A percentile compares a stretch with the other conserved stretches of the same genome.
Evolutionary conservation across 2,113 vertebrate species (phyloP).

Genomic region (Leptobrachium ailaonicum): DNA sequence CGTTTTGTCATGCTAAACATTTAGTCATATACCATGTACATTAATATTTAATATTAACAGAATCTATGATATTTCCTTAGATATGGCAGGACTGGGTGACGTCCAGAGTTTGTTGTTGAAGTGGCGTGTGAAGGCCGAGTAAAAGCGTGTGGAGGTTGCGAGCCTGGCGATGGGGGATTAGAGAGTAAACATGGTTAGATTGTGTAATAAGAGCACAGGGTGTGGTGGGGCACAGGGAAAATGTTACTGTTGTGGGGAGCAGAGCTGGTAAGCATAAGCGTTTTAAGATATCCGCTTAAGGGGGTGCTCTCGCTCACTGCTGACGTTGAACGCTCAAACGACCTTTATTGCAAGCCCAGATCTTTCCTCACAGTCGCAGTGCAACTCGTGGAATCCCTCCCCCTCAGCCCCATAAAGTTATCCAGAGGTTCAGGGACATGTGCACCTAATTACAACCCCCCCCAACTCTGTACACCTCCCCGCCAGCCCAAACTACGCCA

Average conservation of each 20-base stretch:
- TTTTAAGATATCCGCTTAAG: neutral
- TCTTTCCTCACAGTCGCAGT: conserved; percentile 41
- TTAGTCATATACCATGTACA: too few relatives aligned
- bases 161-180: neutral
- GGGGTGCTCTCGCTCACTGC: conserved; percentile 8
- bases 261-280: neutral
- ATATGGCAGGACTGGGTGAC: neutral
- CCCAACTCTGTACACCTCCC: neutral
- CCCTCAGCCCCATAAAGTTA: conserved; percentile 43
- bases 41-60: too few relatives aligned
- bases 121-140: neutral
- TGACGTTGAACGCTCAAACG: conserved; percentile 29
- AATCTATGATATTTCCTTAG: too few relatives aligned
- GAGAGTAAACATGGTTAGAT: neutral
- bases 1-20: too few relatives aligned
- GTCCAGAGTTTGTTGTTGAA: neutral
- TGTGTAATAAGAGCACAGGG: neutral
- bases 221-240: conserved; percentile 12
- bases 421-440: conserved; percentile 48
- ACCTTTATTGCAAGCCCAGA: conserved; percentile 41
- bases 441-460: conserved; percentile 48
- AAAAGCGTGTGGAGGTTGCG: neutral
- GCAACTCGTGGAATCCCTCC: conserved; percentile 32
- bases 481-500: conserved; percentile 46
- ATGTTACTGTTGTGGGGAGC: neutral